These are phyloP conservation scores for Dermolepida albohirtum DNA, from an alignment of 2,888 invertebrate species.

Conservation along the genomic window DNA sequence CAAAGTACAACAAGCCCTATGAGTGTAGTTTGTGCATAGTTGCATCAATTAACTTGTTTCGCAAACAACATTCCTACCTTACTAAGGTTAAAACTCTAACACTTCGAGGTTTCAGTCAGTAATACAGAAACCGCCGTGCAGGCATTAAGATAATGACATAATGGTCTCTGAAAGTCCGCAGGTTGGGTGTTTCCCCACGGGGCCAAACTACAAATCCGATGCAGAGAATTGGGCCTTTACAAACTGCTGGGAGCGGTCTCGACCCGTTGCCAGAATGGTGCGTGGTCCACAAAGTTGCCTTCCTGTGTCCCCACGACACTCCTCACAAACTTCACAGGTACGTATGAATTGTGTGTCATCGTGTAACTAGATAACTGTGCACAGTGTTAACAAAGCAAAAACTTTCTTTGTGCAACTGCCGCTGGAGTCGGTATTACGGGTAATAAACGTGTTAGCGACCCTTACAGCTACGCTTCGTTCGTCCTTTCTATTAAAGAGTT, in stretches of 20 bases:
- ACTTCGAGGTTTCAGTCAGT: constrained; percentile 34
- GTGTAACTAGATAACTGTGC: constrained; percentile 12
- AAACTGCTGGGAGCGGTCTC: constrained; percentile 84
- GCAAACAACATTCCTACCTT: not conserved
- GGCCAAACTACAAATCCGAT: constrained; percentile 79
- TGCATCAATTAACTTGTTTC: constrained; percentile 20
- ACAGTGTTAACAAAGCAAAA: constrained; percentile 34
- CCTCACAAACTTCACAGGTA: constrained; percentile 87
- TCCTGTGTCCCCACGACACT: constrained; percentile 88
- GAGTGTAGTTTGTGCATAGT: constrained; percentile 31
- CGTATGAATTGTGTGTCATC: constrained; percentile 15
- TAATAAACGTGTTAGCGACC: constrained; percentile 35
- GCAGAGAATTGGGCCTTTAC: constrained; percentile 85
- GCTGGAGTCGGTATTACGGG: constrained; percentile 21
- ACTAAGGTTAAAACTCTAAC: constrained; percentile 28
- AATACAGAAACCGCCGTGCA: constrained; percentile 35
- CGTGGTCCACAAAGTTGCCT: constrained; percentile 82
- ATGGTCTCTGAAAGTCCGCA: constrained; percentile 64
- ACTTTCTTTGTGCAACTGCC: constrained; percentile 30
- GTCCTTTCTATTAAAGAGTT: constrained; percentile 16
- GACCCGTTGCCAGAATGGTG: constrained; percentile 84
- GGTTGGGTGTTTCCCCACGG: constrained; percentile 82
- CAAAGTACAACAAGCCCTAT: constrained; percentile 9
- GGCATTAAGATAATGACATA: constrained; percentile 43
- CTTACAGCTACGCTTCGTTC: constrained; percentile 25